Evolutionary conservation across 2,888 invertebrate genomes (phyloP).

Genomic region (Pristionchus japonicus): DNA sequence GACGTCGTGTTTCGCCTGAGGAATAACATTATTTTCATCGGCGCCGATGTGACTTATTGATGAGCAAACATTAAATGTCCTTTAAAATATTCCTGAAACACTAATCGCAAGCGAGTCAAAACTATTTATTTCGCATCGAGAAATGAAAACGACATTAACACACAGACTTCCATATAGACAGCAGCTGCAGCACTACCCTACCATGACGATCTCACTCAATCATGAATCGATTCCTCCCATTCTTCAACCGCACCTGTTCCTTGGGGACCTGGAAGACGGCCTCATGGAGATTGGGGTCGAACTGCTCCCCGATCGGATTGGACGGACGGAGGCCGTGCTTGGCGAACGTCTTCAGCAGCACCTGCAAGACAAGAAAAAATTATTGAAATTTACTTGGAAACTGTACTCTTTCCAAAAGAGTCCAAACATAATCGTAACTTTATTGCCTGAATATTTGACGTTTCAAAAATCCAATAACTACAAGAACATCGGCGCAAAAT

Average conservation of each 20-base stretch:
- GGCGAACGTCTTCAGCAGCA: constrained; percentile 82
- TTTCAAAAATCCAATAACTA: no score
- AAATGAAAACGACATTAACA: no score
- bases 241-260: constrained; percentile 60
- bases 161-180: no score
- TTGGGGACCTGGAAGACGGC: constrained; percentile 89
- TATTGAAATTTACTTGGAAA: background rate
- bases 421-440: no score
- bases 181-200: no score
- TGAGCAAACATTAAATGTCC: background rate
- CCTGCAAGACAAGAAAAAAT: constrained; percentile 47
- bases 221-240: background rate
- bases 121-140: no score
- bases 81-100: background rate
- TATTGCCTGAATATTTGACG: no score
- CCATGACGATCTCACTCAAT: no score
- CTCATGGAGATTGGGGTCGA: constrained; percentile 96
- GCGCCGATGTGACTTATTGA: no score
- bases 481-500: background rate
- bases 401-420: no score
- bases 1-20: constrained; percentile 78
- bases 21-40: background rate
- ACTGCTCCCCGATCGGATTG: constrained; percentile 89
- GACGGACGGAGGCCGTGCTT: constrained; percentile 89
- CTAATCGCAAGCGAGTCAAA: no score